Conservation (phyloP, 2,797 vertebrate species). For the Ptychobarbus kaznakovi region DNA sequence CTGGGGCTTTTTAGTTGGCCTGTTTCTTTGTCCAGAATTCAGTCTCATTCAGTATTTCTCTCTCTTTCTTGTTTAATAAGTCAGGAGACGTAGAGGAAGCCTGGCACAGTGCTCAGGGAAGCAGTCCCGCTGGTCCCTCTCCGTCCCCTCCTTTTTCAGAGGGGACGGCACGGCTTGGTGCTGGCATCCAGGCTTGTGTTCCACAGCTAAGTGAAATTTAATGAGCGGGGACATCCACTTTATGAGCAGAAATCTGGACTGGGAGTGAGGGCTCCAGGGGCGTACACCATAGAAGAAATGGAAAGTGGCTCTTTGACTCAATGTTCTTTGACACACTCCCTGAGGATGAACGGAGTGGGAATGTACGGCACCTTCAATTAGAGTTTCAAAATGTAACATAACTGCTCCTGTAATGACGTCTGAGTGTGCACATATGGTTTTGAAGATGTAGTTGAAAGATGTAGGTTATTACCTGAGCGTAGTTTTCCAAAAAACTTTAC, state of each 20-base stretch:
- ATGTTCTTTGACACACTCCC: slow-evolving; percentile 40
- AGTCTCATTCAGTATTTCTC: slow-evolving; percentile 23
- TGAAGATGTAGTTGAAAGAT: slow-evolving; percentile 6
- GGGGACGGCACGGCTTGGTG: slow-evolving; percentile 46
- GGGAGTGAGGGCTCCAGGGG: slow-evolving; percentile 43
- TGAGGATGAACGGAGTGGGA: slow-evolving; percentile 39
- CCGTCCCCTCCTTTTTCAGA: slow-evolving; percentile 40
- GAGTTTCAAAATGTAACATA: slow-evolving; percentile 42
- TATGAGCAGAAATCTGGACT: slow-evolving; percentile 55
- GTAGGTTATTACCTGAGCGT: neutral
- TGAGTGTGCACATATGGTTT: slow-evolving; percentile 9
- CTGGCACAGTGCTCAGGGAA: slow-evolving; percentile 35
- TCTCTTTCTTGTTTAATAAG: slow-evolving; percentile 58
- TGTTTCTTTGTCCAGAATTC: slow-evolving; percentile 49
- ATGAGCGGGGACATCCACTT: slow-evolving; percentile 57
- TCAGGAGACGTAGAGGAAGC: slow-evolving; percentile 43
- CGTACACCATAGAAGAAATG: slow-evolving; percentile 37
- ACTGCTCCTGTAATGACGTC: slow-evolving; percentile 32
- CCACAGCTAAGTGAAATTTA: slow-evolving; percentile 62
- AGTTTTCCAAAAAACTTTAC: neutral
- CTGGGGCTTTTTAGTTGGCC: slow-evolving; percentile 54
- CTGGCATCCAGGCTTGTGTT: slow-evolving; percentile 40
- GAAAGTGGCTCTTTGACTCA: slow-evolving; percentile 55
- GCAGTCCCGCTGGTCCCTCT: slow-evolving; percentile 29
- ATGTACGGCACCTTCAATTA: slow-evolving; percentile 48